These are phyloP conservation scores for Odontesthes bonariensis DNA, from an alignment of 2,113 vertebrate genomes.

Conservation along the genomic window DNA sequence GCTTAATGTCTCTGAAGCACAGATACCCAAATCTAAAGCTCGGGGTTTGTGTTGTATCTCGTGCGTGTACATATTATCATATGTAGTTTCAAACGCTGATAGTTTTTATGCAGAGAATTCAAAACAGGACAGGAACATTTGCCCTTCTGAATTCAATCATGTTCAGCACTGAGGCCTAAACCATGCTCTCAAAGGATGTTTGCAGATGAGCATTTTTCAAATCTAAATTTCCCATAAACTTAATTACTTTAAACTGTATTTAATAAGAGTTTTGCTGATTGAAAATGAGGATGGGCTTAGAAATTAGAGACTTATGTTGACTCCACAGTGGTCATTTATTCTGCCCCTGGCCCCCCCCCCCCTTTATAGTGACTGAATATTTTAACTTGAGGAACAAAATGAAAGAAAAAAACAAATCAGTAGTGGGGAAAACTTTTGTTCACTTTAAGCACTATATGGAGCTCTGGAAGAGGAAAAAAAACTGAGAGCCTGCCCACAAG, in stretches of 20 bases:
- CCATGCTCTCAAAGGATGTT: too few relatives aligned
- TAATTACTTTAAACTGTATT: neutral
- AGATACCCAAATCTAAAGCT: slow-evolving; percentile 30
- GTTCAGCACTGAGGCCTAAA: too few relatives aligned
- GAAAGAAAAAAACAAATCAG: too few relatives aligned
- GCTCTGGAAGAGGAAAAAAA: too few relatives aligned
- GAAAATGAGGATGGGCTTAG: neutral
- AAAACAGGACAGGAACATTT: neutral
- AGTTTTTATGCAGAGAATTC: neutral
- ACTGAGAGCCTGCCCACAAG: too few relatives aligned
- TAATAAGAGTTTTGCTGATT: neutral
- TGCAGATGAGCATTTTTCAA: too few relatives aligned
- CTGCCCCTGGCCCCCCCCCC: neutral
- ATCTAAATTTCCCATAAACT: too few relatives aligned
- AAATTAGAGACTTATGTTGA: neutral
- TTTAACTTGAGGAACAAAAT: too few relatives aligned
- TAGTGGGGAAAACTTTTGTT: too few relatives aligned
- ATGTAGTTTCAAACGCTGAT: slow-evolving; percentile 6
- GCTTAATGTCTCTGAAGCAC: neutral
- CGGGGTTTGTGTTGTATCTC: slow-evolving; percentile 12
- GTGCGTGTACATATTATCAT: slow-evolving; percentile 3
- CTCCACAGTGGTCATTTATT: neutral
- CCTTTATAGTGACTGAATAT: too few relatives aligned
- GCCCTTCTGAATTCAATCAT: neutral
- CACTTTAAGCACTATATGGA: too few relatives aligned